Percentiles rank a stretch among this genome's conserved stretches.
Evolutionary conservation across 2,113 vertebrate species (phyloP).

Genomic region (Cinclus cinclus): DNA sequence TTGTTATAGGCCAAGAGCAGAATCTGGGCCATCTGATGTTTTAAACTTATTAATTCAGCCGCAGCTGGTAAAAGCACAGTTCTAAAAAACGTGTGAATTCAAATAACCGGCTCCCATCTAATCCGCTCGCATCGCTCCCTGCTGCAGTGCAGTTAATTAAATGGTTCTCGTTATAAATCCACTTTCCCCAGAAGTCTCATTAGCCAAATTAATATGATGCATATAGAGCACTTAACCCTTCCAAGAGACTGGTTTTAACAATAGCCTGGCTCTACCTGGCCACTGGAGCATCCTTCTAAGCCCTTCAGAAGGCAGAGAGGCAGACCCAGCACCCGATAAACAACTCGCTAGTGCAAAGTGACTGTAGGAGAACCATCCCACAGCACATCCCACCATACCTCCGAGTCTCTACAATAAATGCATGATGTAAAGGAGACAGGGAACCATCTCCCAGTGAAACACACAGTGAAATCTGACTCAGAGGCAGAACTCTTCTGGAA

Average conservation of each 20-base stretch:
- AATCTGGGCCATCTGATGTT: constrained; percentile 46
- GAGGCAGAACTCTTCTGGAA: background rate
- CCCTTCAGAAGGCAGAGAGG: background rate
- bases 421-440: accelerated
- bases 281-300: background rate
- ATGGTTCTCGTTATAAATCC: constrained; percentile 22
- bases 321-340: background rate
- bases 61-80: constrained; percentile 40
- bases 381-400: background rate
- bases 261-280: background rate
- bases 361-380: background rate
- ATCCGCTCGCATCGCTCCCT: background rate
- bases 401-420: background rate
- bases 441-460: background rate
- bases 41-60: constrained; percentile 24
- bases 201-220: constrained; percentile 52
- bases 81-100: background rate
- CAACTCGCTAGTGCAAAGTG: background rate
- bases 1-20: background rate
- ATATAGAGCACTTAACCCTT: constrained; percentile 24
- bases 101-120: background rate
- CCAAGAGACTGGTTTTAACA: background rate
- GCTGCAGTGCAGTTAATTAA: constrained; percentile 45
- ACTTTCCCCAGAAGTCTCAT: constrained; percentile 51
- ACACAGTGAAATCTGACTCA: background rate